Conservation (phyloP, 2,797 vertebrate species). For the Melopsittacus undulatus region DNA sequence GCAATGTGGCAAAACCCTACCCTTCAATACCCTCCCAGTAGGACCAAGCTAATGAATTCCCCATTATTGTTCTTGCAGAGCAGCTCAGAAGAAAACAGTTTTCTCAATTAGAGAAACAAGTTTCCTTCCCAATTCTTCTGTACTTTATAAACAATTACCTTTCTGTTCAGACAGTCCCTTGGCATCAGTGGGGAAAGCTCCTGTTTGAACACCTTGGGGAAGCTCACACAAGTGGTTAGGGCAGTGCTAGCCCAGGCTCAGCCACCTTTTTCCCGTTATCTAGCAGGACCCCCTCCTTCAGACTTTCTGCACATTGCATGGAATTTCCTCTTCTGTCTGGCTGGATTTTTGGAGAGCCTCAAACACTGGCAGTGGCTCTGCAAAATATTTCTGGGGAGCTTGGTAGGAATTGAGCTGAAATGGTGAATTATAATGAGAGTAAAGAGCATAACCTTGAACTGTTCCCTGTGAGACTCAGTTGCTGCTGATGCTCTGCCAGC, state of each 20-base stretch:
- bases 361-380: conserved; percentile 15
- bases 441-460: background rate
- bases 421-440: background rate
- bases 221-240: background rate
- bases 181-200: background rate
- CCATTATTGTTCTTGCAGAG: background rate
- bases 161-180: background rate
- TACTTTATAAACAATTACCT: background rate
- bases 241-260: background rate
- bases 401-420: background rate
- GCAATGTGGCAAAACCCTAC: background rate
- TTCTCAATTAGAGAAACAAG: background rate
- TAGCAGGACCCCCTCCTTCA: conserved; percentile 5
- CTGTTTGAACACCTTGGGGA: background rate
- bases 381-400: background rate
- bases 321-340: conserved; percentile 62
- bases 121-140: background rate
- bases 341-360: conserved; percentile 40
- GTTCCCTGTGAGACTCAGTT: background rate
- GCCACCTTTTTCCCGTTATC: conserved; percentile 17
- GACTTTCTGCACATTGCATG: background rate
- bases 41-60: background rate
- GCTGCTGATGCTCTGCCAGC: background rate
- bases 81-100: background rate
- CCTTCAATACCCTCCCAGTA: background rate